Evolutionary conservation across 2,113 vertebrate species (phyloP).

Genomic region (Speoplatyrhinus poulsoni): DNA sequence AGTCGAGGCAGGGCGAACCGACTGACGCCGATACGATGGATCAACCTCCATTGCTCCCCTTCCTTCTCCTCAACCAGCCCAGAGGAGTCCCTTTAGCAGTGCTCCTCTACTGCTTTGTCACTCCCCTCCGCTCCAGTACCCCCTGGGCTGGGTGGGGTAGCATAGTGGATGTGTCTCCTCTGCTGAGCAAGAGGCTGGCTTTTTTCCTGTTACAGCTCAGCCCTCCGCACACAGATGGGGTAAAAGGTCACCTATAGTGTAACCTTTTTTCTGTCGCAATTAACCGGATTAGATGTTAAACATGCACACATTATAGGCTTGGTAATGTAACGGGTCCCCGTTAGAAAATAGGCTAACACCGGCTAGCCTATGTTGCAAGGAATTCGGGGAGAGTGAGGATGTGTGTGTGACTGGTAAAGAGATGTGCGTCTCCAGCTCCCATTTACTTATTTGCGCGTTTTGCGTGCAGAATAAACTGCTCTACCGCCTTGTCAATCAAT

Average conservation of each 20-base stretch:
- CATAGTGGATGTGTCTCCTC: slow-evolving; percentile 18
- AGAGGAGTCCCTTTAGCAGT: background rate
- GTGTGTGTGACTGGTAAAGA: too few relatives aligned
- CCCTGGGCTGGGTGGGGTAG: slow-evolving; percentile 8
- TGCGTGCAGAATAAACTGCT: too few relatives aligned
- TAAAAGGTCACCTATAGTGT: background rate
- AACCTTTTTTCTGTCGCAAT: too few relatives aligned
- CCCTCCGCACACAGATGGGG: background rate
- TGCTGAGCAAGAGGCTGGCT: slow-evolving; percentile 29
- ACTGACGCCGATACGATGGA: background rate
- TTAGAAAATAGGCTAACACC: too few relatives aligned
- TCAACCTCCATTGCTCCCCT: background rate
- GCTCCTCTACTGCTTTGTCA: background rate
- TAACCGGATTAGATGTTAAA: too few relatives aligned
- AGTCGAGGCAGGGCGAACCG: background rate
- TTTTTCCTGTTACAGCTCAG: background rate
- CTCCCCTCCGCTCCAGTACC: background rate
- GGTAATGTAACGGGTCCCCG: too few relatives aligned
- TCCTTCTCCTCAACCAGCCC: background rate
- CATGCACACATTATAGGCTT: too few relatives aligned
- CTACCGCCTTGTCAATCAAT: too few relatives aligned
- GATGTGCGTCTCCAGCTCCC: too few relatives aligned
- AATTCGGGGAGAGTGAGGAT: too few relatives aligned
- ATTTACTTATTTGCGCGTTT: too few relatives aligned
- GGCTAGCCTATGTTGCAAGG: too few relatives aligned